These are phyloP conservation scores for Bovichtus diacanthus DNA, from an alignment of 2,797 vertebrate species.

Conservation along the genomic window DNA sequence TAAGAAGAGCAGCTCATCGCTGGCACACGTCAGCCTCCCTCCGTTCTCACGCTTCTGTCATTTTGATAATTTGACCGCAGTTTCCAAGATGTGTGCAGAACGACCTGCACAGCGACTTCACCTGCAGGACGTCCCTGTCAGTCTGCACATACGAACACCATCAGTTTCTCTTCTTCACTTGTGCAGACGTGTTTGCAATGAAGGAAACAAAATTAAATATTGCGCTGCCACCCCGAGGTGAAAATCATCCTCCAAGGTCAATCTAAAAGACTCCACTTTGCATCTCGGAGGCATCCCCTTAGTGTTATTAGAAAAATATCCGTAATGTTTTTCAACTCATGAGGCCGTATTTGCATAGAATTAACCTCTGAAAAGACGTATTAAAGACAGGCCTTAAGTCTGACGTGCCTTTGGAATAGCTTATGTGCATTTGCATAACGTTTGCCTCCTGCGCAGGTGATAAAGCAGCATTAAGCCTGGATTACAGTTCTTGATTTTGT, in stretches of 20 bases:
- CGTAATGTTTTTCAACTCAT: constrained; percentile 3
- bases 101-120: neutral
- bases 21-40: neutral
- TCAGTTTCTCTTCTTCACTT: too few relatives aligned
- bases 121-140: neutral
- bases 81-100: neutral
- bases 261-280: constrained; percentile 33
- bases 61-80: neutral
- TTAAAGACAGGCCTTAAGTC: constrained; percentile 48
- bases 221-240: neutral
- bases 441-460: constrained; percentile 60
- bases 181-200: neutral
- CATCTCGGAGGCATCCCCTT: constrained; percentile 18
- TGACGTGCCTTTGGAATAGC: constrained; percentile 55
- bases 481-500: constrained; percentile 61
- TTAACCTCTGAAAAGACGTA: constrained; percentile 52
- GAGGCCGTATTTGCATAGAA: constrained; percentile 56
- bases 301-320: constrained; percentile 40
- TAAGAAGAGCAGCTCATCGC: constrained; percentile 3
- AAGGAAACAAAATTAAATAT: neutral
- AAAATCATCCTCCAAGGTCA: constrained; percentile 33
- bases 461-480: constrained; percentile 58
- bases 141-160: neutral
- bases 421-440: constrained; percentile 62
- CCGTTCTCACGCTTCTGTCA: neutral